Evolutionary conservation across 2,113 vertebrate genomes (phyloP).

Genomic region (Psettodes erumei): DNA sequence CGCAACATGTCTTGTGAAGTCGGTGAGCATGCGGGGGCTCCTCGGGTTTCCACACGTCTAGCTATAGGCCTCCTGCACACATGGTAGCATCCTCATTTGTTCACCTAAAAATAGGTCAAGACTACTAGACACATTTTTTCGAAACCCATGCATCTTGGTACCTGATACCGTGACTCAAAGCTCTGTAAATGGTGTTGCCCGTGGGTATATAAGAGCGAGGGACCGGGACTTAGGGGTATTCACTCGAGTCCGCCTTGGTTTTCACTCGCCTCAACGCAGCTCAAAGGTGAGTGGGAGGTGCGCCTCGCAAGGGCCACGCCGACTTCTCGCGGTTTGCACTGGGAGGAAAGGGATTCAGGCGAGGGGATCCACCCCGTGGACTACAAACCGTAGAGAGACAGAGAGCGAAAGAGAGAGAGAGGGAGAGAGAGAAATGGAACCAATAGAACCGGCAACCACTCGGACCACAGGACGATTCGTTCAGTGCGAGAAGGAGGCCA

Average conservation of each 20-base stretch:
- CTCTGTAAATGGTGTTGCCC: slow-evolving; percentile 83
- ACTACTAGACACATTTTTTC: slow-evolving; percentile 86
- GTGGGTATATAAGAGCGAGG: slow-evolving; percentile 79
- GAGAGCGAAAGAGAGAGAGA: no score
- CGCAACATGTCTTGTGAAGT: slow-evolving; percentile 31
- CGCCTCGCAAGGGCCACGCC: slow-evolving; percentile 8
- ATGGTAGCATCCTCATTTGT: slow-evolving; percentile 82
- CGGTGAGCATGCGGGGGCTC: slow-evolving; percentile 3
- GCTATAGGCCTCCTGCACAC: slow-evolving; percentile 70
- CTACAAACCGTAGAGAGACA: slow-evolving; percentile 59
- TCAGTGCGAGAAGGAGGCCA: slow-evolving; percentile 31
- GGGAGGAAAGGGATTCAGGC: slow-evolving; percentile 50
- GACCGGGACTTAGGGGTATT: slow-evolving; percentile 40
- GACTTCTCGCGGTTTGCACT: slow-evolving; percentile 19
- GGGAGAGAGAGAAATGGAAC: slow-evolving; percentile 54
- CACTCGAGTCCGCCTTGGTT: slow-evolving; percentile 79
- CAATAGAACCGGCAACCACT: slow-evolving; percentile 23
- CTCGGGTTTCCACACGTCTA: slow-evolving; percentile 69
- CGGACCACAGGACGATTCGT: slow-evolving; percentile 50
- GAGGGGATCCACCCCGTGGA: slow-evolving; percentile 56
- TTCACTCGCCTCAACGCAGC: slow-evolving; percentile 84
- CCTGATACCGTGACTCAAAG: slow-evolving; percentile 78
- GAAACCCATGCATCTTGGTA: slow-evolving; percentile 82
- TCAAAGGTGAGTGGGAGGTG: slow-evolving; percentile 82
- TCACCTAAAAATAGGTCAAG: slow-evolving; percentile 82